These are phyloP conservation scores for Drosophila robusta DNA, from an alignment of 2,888 invertebrate species.

Conservation along the genomic window DNA sequence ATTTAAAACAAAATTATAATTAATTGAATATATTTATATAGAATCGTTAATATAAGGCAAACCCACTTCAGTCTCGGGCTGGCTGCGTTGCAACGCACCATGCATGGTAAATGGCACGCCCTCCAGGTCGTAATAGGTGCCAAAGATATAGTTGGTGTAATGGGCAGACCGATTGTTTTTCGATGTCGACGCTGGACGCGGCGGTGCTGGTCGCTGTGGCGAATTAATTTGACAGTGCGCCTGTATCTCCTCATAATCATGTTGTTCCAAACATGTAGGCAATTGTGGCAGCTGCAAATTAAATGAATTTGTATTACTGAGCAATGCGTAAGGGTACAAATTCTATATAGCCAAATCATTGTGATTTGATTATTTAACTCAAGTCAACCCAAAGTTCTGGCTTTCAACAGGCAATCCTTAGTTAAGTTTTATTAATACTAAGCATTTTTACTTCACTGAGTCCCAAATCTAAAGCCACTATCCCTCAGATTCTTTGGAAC, in stretches of 20 bases:
- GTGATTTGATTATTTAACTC: too few relatives aligned
- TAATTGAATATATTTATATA: not conserved
- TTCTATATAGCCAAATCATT: not conserved
- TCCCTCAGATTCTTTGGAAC: too few relatives aligned
- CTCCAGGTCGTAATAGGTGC: conserved; percentile 88
- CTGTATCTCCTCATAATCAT: conserved; percentile 91
- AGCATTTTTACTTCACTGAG: too few relatives aligned
- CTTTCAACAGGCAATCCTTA: too few relatives aligned
- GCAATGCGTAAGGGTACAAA: not conserved
- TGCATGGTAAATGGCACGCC: conserved; percentile 94
- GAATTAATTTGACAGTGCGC: conserved; percentile 86
- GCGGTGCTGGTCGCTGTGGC: conserved; percentile 84
- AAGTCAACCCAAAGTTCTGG: too few relatives aligned
- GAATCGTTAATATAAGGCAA: not conserved
- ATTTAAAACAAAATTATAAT: not conserved
- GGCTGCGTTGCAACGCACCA: conserved; percentile 86
- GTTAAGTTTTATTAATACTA: too few relatives aligned
- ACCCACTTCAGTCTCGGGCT: conserved; percentile 71
- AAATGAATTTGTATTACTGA: not conserved
- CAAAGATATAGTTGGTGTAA: conserved; percentile 80
- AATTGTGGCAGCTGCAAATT: conserved; percentile 76
- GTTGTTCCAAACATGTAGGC: conserved; percentile 84
- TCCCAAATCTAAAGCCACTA: too few relatives aligned
- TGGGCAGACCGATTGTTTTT: conserved; percentile 15
- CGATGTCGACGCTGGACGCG: conserved; percentile 68